Conservation (phyloP, 64 coral and sea anemone genomes). For the Stichodactyla helianthus region DNA sequence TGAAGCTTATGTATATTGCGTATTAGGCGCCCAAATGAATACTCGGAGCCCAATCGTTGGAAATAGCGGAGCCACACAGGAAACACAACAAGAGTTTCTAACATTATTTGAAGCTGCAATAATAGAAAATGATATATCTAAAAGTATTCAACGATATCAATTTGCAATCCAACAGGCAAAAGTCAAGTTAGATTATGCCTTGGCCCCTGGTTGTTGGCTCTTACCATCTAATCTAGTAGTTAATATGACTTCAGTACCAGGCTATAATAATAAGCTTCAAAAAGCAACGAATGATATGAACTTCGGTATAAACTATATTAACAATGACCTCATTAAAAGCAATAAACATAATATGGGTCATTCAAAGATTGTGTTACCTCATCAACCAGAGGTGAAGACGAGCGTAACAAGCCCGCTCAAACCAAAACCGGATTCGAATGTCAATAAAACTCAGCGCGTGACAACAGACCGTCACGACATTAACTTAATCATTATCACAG, state of each 20-base stretch:
- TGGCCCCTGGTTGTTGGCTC: slow-evolving; percentile 28
- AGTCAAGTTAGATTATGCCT: background rate
- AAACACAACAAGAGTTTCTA: background rate
- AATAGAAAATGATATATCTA: background rate
- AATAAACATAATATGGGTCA: slow-evolving; percentile 34
- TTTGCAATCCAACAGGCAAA: slow-evolving; percentile 7
- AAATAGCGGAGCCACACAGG: background rate
- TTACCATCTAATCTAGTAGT: slow-evolving; percentile 28
- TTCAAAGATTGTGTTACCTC: slow-evolving; percentile 34
- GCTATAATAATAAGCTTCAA: slow-evolving; percentile 46
- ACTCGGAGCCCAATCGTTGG: background rate
- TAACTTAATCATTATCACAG: slow-evolving; percentile 49
- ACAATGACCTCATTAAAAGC: slow-evolving; percentile 15
- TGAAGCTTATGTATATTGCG: background rate
- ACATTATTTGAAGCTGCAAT: background rate
- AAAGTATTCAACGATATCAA: slow-evolving; percentile 6
- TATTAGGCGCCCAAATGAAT: background rate
- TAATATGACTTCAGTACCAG: slow-evolving; percentile 14
- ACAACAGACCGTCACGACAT: slow-evolving; percentile 44
- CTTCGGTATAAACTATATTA: slow-evolving; percentile 33
- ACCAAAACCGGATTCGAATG: slow-evolving; percentile 28
- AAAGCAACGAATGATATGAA: slow-evolving; percentile 10
- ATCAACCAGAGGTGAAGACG: slow-evolving; percentile 3
- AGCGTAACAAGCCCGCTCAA: slow-evolving; percentile 1
- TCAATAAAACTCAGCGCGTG: slow-evolving; percentile 23